These are phyloP conservation scores for Mycetomoellerius zeteki DNA, from an alignment of 1,140 invertebrate species.

Conservation along the genomic window DNA sequence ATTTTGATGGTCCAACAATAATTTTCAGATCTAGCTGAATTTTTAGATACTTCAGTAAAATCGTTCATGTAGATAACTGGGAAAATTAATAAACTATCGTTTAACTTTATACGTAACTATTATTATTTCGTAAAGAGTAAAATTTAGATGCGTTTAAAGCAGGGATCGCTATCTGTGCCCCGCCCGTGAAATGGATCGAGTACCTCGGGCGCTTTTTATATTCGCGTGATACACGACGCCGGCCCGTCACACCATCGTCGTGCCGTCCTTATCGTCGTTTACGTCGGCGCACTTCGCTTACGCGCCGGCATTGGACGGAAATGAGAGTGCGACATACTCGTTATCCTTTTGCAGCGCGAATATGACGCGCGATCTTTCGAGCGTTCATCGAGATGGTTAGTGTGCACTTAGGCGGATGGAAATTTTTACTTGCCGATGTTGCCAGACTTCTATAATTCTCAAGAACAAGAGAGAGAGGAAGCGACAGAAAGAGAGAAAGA, in stretches of 20 bases:
- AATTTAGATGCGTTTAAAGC: background rate
- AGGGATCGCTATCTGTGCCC: background rate
- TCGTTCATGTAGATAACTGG: background rate
- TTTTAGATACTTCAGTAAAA: too few species aligned
- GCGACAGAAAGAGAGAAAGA: background rate
- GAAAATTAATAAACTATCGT: background rate
- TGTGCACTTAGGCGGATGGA: conserved; percentile 26
- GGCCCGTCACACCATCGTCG: background rate
- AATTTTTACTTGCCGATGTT: conserved; percentile 32
- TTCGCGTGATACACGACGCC: conserved; percentile 10
- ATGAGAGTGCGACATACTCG: conserved; percentile 11
- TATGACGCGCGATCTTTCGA: conserved; percentile 47
- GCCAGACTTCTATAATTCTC: conserved; percentile 32
- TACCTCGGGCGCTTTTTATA: conserved; percentile 16
- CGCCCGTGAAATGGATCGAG: conserved; percentile 23
- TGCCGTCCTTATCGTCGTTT: conserved; percentile 25
- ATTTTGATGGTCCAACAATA: too few species aligned
- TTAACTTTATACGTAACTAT: background rate
- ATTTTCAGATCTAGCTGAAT: too few species aligned
- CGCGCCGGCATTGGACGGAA: conserved; percentile 1
- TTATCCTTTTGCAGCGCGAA: conserved; percentile 19
- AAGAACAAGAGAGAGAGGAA: background rate
- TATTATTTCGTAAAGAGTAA: background rate
- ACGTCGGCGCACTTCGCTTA: conserved; percentile 6
- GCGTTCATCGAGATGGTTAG: conserved; percentile 19